Percentiles rank a stretch among this genome's conserved stretches.
Conservation (phyloP, 2,888 invertebrate genomes). For the Synergus gifuensis region DNA sequence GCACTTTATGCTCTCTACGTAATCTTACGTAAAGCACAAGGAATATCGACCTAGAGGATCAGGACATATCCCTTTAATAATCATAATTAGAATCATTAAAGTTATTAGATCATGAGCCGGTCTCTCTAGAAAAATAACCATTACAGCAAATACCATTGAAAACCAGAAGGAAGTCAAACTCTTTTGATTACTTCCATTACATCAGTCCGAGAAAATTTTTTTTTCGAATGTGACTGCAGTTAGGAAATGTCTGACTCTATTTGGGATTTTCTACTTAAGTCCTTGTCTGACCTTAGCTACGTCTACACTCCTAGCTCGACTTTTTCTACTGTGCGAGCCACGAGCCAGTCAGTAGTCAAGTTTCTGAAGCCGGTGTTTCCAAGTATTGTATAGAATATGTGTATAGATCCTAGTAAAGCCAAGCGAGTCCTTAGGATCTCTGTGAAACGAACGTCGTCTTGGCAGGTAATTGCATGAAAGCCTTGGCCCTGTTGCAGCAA, state of each 20-base stretch:
- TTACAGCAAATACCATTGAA: neutral
- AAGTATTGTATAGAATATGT: slow-evolving; percentile 48
- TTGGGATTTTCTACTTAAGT: slow-evolving; percentile 66
- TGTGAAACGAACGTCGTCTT: slow-evolving; percentile 60
- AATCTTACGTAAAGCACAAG: slow-evolving; percentile 60
- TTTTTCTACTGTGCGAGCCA: slow-evolving; percentile 11
- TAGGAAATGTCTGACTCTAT: slow-evolving; percentile 66
- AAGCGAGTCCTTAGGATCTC: slow-evolving; percentile 50
- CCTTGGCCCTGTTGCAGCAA: slow-evolving; percentile 50
- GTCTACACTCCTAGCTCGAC: slow-evolving; percentile 66
- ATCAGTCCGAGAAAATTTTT: neutral
- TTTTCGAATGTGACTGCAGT: slow-evolving; percentile 34
- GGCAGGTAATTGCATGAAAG: slow-evolving; percentile 70
- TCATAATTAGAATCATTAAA: too few relatives aligned
- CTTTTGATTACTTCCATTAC: neutral
- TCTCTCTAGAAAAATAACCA: too few relatives aligned
- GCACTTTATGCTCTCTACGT: slow-evolving; percentile 64
- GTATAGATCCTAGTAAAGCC: slow-evolving; percentile 61
- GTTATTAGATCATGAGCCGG: too few relatives aligned
- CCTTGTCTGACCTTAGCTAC: slow-evolving; percentile 71
- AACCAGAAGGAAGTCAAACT: too few relatives aligned
- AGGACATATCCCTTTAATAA: neutral
- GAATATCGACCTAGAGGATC: slow-evolving; percentile 19
- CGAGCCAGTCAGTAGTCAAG: slow-evolving; percentile 24
- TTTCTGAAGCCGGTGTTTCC: slow-evolving; percentile 21